Evolutionary conservation across 2,888 invertebrate species (phyloP), one percentile per base, ranked within the genome.

Genomic region (Eupithecia exiguata): DNA sequence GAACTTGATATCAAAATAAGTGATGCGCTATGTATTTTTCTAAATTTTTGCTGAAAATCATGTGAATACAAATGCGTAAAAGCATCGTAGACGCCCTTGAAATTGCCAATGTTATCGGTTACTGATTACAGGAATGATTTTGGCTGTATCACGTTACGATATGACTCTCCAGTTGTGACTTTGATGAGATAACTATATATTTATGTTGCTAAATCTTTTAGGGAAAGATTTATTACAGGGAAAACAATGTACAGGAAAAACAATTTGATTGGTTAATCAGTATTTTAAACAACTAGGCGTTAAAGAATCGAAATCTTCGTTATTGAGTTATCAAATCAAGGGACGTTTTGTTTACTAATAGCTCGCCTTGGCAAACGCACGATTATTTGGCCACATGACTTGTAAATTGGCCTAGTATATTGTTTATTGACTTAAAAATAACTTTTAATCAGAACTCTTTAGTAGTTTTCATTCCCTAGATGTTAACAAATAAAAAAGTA

Each of bases 101-200:
- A 87, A 82, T 79, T 82, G 79, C 84, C 85, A 87, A 90, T 88
- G 89, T 92, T 92, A 93, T 93, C 93, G 83, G 78, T 85, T 79
- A 84, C 87, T 86, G 92, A 92, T 92, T 89, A 89, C 87, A 76
- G 77, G 71, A 74, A 82, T 82, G 84, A 86, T 86, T 84, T 81
- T 81, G 80, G 77, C 72, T 76, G 72, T 79, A 75, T 77, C 77
- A 74, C 62, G 71, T 69, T 77, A 77, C 74, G 72, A 76, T 70
- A 67, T 77, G 70, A 72, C 71, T 69, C 63, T 76, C 49, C 72
- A 70, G 75, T 80, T 71, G 74, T 81, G 80, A 81, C 78, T 69
- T 80, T 82, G 84, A 81, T 83, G 79, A 79, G 79, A 85, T 82
- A 79, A 71, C 71, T 67, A 25, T 53, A 35, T 38, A 38, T 38